Evolutionary conservation across 2,797 vertebrate genomes (phyloP), one percentile per base, ranked within the genome.

Genomic region (Acrocephalus scirpaceus): DNA sequence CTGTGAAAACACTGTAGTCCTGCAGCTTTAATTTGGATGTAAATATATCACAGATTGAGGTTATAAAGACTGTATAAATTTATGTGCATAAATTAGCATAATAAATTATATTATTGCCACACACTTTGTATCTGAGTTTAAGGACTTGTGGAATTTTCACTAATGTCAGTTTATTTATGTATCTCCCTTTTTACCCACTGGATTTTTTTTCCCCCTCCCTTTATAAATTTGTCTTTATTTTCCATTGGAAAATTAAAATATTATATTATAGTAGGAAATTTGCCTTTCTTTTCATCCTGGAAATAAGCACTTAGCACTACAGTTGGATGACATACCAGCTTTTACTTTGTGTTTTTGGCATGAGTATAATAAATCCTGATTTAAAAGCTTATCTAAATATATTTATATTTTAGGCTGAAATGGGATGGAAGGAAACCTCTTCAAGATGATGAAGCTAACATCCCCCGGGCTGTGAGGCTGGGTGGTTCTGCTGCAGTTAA

Each of bases 21-120:
- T 48, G 44, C 29, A 77, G 5, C n/a, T 91, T 93, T 70, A 88
- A 76, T 32, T 44, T 87, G 61, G n/a, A 47, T 73, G 34, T 54
- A 90, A 78, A 64, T 87, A 73, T 91, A 89, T 87, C 54, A 78
- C 25, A 51, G 61, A 34, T 45, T 42, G 40, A 80, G 54, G 42
- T 84, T 25, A 72, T 78, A 67, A 74, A 42, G 20, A 76, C 7
- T 62, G 5, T 15, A 53, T 47, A 74, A 22, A 58, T 73, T 66
- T 58, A 50, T 73, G 48, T 80, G 22, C 48, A 47, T 57, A 38
- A 56, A 26, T 21, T 50, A 77, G 19, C n/a, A 42, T 47, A 57
- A 42, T 47, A 60, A 74, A 86, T 47, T 57, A 42, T 7, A 20
- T 65, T 88, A 22, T 44, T 58, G 11, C 27, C 44, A n/a, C 4